Conservation (phyloP, 2,888 invertebrate genomes). For the Andrena chrysosceles region DNA sequence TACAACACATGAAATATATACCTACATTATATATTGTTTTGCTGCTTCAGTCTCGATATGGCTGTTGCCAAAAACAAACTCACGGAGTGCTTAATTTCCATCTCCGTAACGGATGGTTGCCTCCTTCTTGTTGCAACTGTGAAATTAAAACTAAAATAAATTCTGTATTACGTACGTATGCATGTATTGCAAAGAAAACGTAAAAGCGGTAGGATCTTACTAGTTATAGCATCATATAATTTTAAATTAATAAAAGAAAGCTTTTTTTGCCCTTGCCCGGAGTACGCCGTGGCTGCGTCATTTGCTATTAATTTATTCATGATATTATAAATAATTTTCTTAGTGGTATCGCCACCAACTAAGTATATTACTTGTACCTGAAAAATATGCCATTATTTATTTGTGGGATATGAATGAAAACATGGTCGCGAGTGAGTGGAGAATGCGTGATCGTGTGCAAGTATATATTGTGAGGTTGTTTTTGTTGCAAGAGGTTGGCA, state of each 20-base stretch:
- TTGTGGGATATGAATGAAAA: slow-evolving; percentile 3
- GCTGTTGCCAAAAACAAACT: too few relatives aligned
- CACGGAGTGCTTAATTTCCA: not conserved
- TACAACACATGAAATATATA: too few relatives aligned
- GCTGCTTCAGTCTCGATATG: too few relatives aligned
- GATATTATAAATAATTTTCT: slow-evolving; percentile 32
- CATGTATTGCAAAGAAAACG: not conserved
- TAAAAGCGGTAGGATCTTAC: slow-evolving; percentile 8
- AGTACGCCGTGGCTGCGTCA: slow-evolving; percentile 24
- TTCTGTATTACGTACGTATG: slow-evolving; percentile 1
- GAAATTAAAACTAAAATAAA: slow-evolving; percentile 31
- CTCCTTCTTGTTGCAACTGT: slow-evolving; percentile 34
- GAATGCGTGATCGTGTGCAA: too few relatives aligned
- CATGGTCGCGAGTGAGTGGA: too few relatives aligned
- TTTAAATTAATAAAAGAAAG: too few relatives aligned
- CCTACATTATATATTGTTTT: too few relatives aligned
- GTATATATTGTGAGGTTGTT: too few relatives aligned
- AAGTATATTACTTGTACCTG: slow-evolving; percentile 14
- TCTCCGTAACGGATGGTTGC: slow-evolving; percentile 7
- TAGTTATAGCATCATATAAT: too few relatives aligned
- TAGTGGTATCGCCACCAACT: slow-evolving; percentile 12
- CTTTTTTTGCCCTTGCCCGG: slow-evolving; percentile 33
- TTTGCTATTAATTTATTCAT: not conserved
- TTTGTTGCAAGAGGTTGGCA: too few relatives aligned
- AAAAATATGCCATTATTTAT: slow-evolving; percentile 32